Base-by-base conservation (phyloP, 2,888 invertebrate genomes). In the Calliopum simillimum region DNA sequence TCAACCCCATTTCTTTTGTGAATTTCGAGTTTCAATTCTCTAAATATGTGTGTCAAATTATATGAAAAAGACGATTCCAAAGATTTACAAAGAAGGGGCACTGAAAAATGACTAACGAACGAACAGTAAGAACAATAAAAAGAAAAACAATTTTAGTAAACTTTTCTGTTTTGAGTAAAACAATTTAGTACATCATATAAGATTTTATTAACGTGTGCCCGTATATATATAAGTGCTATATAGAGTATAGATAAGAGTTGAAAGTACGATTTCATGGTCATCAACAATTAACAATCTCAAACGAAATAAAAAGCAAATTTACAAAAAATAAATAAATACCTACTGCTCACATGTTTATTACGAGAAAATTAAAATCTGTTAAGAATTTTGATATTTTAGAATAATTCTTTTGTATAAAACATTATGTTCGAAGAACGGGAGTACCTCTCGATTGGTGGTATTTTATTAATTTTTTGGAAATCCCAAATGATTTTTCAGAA, bases 181-280 rank as follows among this genome's bases (percentile, higher is more conserved):
- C 16, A 53, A 6, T 53, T 13, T 53, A 23, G 23, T 3, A 14
- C 23, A 23, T 53, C 23, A 23, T 53, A 53, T 21, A 21, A 12
- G 13, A 53, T 33, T 33, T 33, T 33, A 23, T 19, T 6, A 23
- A 19, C 16, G 43, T n/a, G 14, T 59, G n/a, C 14, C 11, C 11
- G 16, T 43, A 44, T 19, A 8, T n/a, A 44, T 19, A 19, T 61
- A 3, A n/a, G 43, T 4, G 3, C 8, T n/a, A n/a, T 47, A 46
- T 49, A 8, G n/a, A 41, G 51, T 33, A 14, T 19, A 58, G 58
- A 67, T 16, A 19, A 16, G 44, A 74, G 72, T 75, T 72, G 70
- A 73, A 73, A 71, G 65, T 43, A 71, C 74, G 55, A 72, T 71
- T 71, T 70, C 64, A 75, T 67, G 74, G 71, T 66, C 73, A 71